Evolutionary conservation across 2,888 invertebrate genomes (phyloP).

Genomic region (Diadromus collaris): DNA sequence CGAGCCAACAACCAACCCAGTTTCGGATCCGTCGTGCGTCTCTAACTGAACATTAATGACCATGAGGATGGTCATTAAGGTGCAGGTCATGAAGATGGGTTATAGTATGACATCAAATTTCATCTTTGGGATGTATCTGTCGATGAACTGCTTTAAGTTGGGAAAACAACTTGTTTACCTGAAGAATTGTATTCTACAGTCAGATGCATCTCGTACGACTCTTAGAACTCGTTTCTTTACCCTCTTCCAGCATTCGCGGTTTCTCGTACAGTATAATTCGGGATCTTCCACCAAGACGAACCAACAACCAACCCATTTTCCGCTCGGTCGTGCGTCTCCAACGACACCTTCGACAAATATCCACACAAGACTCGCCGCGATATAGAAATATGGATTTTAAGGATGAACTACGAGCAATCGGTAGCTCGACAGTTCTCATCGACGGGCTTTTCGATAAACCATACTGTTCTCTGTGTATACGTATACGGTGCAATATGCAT

Average conservation of each 20-base stretch:
- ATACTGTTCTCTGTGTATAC: conserved; percentile 10
- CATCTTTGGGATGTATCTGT: no score
- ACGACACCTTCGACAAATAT: conserved; percentile 9
- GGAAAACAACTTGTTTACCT: no score
- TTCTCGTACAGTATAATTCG: no score
- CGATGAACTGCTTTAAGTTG: no score
- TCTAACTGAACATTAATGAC: background rate
- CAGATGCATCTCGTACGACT: background rate
- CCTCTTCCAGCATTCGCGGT: background rate
- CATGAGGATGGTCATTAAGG: no score
- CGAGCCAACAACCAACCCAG: no score
- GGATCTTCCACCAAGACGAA: no score
- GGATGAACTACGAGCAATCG: conserved; percentile 17
- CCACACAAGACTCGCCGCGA: background rate
- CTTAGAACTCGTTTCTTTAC: conserved; percentile 5
- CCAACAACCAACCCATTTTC: no score
- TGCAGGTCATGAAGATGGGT: no score
- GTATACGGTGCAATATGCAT: background rate
- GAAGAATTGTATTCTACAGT: no score
- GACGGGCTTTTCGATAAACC: conserved; percentile 30
- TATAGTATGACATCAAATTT: no score
- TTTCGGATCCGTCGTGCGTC: background rate
- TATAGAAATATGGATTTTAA: conserved; percentile 39
- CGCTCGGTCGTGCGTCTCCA: no score
- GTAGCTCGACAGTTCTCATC: conserved; percentile 1